Conservation (phyloP, 2,888 invertebrate genomes). For the Drosophila niveifrons region DNA sequence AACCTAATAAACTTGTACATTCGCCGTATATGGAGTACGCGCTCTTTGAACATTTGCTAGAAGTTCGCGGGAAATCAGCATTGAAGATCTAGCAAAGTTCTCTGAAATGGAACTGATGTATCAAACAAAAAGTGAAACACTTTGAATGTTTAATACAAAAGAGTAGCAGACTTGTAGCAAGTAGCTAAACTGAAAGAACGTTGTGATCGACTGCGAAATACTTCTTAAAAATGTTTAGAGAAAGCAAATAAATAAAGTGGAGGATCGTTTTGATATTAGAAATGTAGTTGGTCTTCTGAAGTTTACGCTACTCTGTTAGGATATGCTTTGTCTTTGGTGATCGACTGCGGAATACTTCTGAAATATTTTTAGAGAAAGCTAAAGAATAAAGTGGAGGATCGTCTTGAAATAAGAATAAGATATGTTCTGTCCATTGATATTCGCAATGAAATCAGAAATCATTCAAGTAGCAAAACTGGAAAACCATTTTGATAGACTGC, state of each 20-base stretch:
- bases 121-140: conserved; percentile 9
- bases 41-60: conserved; percentile 8
- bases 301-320: too few relatives aligned
- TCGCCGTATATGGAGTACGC: not conserved
- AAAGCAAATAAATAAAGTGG: not conserved
- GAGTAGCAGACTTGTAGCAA: not conserved
- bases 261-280: too few relatives aligned
- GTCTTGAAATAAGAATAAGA: too few relatives aligned
- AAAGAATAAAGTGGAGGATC: too few relatives aligned
- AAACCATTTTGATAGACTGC: not conserved
- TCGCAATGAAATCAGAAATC: too few relatives aligned
- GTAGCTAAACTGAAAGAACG: not conserved
- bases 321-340: too few relatives aligned
- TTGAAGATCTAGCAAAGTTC: conserved; percentile 7
- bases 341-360: too few relatives aligned
- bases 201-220: not conserved
- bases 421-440: too few relatives aligned
- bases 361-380: too few relatives aligned
- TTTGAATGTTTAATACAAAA: not conserved
- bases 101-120: conserved; percentile 18
- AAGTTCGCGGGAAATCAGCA: conserved; percentile 32
- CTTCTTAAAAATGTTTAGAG: not conserved
- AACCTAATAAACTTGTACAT: conserved; percentile 22
- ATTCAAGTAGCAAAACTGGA: not conserved
- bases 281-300: too few relatives aligned